A percentile compares a stretch with the other conserved stretches of the same genome.
Evolutionary conservation across 2,113 vertebrate genomes (phyloP).

Genomic region (Aleadryas rufinucha): DNA sequence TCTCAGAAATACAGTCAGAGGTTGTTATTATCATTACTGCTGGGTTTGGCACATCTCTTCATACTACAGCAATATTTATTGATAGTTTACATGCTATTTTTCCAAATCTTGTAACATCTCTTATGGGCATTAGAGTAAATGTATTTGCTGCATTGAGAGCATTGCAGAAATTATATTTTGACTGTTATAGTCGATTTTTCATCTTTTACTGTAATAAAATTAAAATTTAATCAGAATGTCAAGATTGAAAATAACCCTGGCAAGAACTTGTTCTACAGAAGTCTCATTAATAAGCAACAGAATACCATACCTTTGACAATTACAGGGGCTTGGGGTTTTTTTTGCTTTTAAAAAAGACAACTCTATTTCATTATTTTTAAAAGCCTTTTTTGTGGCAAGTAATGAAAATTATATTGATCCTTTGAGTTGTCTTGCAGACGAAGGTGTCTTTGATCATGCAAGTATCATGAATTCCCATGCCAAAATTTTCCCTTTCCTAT

Average conservation of each 20-base stretch:
- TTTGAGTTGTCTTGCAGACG: not conserved
- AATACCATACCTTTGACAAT: not conserved
- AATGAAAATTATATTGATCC: not conserved
- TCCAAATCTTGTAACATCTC: not conserved
- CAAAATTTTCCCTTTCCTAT: not conserved
- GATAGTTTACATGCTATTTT: not conserved
- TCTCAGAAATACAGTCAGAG: not conserved
- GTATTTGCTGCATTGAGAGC: not conserved
- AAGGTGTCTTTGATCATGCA: slow-evolving; percentile 9
- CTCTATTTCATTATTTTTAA: not conserved
- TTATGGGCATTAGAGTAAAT: not conserved
- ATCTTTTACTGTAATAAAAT: not conserved
- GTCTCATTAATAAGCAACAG: not conserved
- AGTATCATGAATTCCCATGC: not conserved
- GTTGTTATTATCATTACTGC: not conserved
- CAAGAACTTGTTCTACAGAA: not conserved
- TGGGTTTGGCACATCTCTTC: not conserved
- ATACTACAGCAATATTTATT: not conserved
- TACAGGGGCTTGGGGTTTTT: not conserved
- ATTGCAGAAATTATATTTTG: not conserved
- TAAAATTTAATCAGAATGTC: not conserved
- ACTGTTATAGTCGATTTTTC: not conserved
- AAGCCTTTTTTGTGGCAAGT: not conserved
- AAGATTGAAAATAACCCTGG: not conserved
- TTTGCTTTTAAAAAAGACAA: not conserved